A percentile compares a stretch with the other conserved stretches of the same genome.
These are phyloP conservation scores for Acridotheres tristis DNA, from an alignment of 2,797 vertebrate species.

Conservation along the genomic window DNA sequence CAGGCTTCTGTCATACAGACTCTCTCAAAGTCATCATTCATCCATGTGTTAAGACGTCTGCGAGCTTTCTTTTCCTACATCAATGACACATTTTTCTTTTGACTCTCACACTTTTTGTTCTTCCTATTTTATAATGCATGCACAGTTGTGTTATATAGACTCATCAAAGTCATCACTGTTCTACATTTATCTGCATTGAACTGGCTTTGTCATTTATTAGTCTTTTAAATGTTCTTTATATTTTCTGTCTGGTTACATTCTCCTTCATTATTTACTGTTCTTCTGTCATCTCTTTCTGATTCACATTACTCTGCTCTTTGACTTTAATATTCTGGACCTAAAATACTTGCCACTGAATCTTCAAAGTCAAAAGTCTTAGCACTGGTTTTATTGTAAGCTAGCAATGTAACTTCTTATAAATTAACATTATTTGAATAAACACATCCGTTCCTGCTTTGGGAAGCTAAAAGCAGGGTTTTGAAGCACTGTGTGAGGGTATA, in stretches of 20 bases:
- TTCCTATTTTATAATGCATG: constrained; percentile 50
- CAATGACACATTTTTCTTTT: constrained; percentile 52
- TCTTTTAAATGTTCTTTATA: constrained; percentile 59
- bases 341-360: constrained; percentile 10
- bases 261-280: constrained; percentile 52
- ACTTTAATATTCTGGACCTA: constrained; percentile 25
- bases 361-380: constrained; percentile 26
- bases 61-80: constrained; percentile 30
- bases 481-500: not conserved
- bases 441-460: not conserved
- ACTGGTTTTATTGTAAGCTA: not conserved
- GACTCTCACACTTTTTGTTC: constrained; percentile 41
- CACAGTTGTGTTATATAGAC: constrained; percentile 52
- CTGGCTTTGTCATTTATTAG: constrained; percentile 59
- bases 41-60: not conserved
- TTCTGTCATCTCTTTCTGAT: constrained; percentile 29
- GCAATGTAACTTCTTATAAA: not conserved
- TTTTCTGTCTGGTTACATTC: constrained; percentile 53
- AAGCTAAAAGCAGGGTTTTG: not conserved
- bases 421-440: not conserved
- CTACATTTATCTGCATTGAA: constrained; percentile 62
- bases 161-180: constrained; percentile 67
- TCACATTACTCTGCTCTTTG: not conserved
- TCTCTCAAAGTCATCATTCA: constrained; percentile 60
- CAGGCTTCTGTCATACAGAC: constrained; percentile 25